Percentiles rank a stretch among this genome's conserved stretches.
phyloP scores from a whole-genome alignment of 2,888 invertebrate species.

The Poecilus cupreus region DNA sequence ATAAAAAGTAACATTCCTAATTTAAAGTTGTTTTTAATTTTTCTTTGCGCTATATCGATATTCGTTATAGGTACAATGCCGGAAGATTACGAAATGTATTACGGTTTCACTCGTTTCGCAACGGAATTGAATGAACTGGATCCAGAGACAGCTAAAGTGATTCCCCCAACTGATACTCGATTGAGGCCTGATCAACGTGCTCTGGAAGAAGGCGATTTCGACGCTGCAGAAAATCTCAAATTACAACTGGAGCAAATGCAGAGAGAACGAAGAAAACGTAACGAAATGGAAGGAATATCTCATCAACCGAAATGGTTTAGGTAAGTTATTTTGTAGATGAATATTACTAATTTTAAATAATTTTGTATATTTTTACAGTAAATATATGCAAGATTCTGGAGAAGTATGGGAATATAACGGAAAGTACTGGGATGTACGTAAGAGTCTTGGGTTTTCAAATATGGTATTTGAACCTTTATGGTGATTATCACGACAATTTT shows the following conservation, averaged over 20 bases:
- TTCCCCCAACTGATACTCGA: slow-evolving; percentile 87
- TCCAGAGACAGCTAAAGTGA: slow-evolving; percentile 75
- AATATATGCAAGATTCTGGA: slow-evolving; percentile 72
- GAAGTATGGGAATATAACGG: slow-evolving; percentile 84
- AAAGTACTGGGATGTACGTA: slow-evolving; percentile 84
- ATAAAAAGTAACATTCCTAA: too few relatives aligned
- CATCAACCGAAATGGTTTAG: slow-evolving; percentile 80
- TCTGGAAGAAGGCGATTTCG: slow-evolving; percentile 84
- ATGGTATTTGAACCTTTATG: slow-evolving; percentile 77
- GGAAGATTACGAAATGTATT: slow-evolving; percentile 85
- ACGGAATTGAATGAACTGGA: slow-evolving; percentile 88
- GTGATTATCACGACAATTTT: slow-evolving; percentile 74
- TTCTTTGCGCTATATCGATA: too few relatives aligned
- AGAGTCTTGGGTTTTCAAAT: slow-evolving; percentile 80
- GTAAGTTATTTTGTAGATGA: slow-evolving; percentile 70
- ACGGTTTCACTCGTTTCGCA: slow-evolving; percentile 90
- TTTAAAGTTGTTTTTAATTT: too few relatives aligned
- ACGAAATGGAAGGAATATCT: slow-evolving; percentile 75
- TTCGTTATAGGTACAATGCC: slow-evolving; percentile 79
- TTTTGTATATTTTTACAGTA: slow-evolving; percentile 68
- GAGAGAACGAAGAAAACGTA: slow-evolving; percentile 79
- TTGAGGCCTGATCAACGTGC: slow-evolving; percentile 85
- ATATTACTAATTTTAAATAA: not conserved
- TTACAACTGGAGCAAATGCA: slow-evolving; percentile 83
- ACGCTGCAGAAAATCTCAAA: slow-evolving; percentile 83